A percentile compares a stretch with the other conserved stretches of the same genome.
These are phyloP conservation scores for Drosophila pseudotakahashii DNA, from an alignment of 2,888 invertebrate species.

Conservation along the genomic window DNA sequence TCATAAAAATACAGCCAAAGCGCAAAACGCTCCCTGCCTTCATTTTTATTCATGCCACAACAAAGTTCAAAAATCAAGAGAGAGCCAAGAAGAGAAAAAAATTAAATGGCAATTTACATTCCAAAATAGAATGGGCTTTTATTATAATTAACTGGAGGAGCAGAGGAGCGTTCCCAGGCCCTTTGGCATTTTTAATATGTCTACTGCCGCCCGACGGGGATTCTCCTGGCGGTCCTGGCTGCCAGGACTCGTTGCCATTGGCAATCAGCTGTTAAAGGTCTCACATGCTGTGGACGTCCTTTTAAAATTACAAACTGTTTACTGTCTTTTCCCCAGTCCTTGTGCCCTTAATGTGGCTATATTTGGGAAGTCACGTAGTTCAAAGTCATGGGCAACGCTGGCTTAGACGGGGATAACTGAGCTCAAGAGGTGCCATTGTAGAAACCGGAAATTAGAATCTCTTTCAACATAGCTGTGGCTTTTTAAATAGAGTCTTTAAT, in stretches of 20 bases:
- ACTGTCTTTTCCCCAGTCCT: conserved; percentile 1
- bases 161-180: background rate
- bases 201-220: conserved; percentile 17
- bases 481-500: background rate
- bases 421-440: background rate
- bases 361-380: conserved; percentile 10
- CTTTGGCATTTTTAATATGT: conserved; percentile 44
- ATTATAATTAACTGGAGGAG: conserved; percentile 70
- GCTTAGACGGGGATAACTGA: background rate
- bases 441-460: background rate
- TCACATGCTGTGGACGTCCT: conserved; percentile 26
- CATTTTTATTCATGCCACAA: conserved; percentile 47
- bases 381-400: background rate
- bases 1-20: conserved; percentile 57
- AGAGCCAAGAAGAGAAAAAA: conserved; percentile 34
- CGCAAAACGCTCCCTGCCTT: conserved; percentile 12
- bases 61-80: conserved; percentile 62
- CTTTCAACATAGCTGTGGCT: background rate
- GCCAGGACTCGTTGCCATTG: conserved; percentile 27
- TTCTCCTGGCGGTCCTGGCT: background rate
- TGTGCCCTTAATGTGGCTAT: background rate
- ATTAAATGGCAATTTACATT: conserved; percentile 77
- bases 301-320: conserved; percentile 30
- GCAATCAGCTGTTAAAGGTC: conserved; percentile 31
- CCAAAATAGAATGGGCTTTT: conserved; percentile 62